Conservation (phyloP, 2,888 invertebrate genomes). For the Agrochola circellaris region DNA sequence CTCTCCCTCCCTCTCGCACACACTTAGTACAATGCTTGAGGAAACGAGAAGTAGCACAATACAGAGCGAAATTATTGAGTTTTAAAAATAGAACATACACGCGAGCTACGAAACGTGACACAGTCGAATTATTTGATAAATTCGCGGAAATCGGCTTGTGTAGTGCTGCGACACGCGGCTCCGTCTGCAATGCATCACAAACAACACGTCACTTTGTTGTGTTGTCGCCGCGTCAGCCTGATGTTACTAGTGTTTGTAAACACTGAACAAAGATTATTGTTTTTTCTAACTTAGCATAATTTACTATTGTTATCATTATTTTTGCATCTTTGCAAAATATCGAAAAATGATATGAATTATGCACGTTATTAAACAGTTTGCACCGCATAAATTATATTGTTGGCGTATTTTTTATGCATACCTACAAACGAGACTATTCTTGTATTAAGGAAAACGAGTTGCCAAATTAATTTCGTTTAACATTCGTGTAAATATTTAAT, state of each 20-base stretch:
- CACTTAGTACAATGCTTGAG: constrained; percentile 32
- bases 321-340: background rate
- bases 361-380: background rate
- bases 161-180: constrained; percentile 43
- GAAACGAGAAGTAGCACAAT: constrained; percentile 72
- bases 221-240: background rate
- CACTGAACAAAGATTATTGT: background rate
- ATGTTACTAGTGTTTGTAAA: constrained; percentile 3
- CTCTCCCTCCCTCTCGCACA: constrained; percentile 70
- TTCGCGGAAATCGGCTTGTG: constrained; percentile 69
- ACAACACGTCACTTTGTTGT: constrained; percentile 17
- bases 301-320: background rate
- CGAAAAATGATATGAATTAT: background rate
- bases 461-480: background rate
- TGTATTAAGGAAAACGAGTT: constrained; percentile 3
- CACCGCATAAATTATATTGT: background rate
- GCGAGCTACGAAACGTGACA: constrained; percentile 81
- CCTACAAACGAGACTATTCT: background rate
- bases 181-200: constrained; percentile 49
- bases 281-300: background rate
- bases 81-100: constrained; percentile 85
- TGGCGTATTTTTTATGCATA: background rate
- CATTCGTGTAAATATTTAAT: constrained; percentile 6
- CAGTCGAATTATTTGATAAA: constrained; percentile 70
- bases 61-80: constrained; percentile 78